phyloP scores from a whole-genome alignment of 2,888 invertebrate species.

The Pollenia amentaria region DNA sequence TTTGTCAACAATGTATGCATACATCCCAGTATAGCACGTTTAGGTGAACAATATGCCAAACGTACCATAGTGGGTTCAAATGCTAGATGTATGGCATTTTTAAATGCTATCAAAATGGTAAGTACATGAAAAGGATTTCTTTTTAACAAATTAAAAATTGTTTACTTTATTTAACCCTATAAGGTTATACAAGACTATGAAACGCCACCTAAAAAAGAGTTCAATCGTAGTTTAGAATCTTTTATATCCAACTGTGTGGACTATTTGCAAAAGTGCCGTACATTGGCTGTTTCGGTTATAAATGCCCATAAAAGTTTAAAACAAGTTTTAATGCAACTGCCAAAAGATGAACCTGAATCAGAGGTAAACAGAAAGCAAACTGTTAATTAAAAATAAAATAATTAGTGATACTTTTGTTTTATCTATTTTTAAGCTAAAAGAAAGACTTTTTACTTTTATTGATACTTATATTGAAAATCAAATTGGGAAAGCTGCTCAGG shows the following conservation, averaged over 20 bases:
- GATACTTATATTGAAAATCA: conserved; percentile 92
- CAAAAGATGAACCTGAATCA: conserved; percentile 88
- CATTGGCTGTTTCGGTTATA: conserved; percentile 93
- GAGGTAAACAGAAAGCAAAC: conserved; percentile 85
- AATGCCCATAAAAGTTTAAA: conserved; percentile 94
- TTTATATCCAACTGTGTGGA: conserved; percentile 89
- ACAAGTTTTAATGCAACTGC: conserved; percentile 89
- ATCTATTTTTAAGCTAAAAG: conserved; percentile 87
- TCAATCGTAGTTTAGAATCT: conserved; percentile 92
- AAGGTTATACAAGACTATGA: conserved; percentile 91
- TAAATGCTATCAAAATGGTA: conserved; percentile 91
- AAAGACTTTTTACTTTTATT: conserved; percentile 88
- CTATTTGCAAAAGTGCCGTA: conserved; percentile 92
- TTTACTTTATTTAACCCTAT: not conserved
- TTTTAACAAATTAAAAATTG: not conserved
- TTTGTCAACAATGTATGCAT: conserved; percentile 84
- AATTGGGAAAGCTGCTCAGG: conserved; percentile 93
- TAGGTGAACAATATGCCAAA: conserved; percentile 93
- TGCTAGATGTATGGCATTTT: conserved; percentile 93
- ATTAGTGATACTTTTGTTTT: not conserved
- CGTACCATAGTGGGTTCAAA: conserved; percentile 94
- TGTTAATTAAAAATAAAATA: not conserved
- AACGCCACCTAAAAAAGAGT: conserved; percentile 93
- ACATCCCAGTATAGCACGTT: conserved; percentile 91
- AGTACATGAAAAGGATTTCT: conserved; percentile 1